Percentiles rank a stretch among this genome's conserved stretches.
These are phyloP conservation scores for Andrena fulva DNA, from an alignment of 2,888 invertebrate genomes.

Conservation along the genomic window DNA sequence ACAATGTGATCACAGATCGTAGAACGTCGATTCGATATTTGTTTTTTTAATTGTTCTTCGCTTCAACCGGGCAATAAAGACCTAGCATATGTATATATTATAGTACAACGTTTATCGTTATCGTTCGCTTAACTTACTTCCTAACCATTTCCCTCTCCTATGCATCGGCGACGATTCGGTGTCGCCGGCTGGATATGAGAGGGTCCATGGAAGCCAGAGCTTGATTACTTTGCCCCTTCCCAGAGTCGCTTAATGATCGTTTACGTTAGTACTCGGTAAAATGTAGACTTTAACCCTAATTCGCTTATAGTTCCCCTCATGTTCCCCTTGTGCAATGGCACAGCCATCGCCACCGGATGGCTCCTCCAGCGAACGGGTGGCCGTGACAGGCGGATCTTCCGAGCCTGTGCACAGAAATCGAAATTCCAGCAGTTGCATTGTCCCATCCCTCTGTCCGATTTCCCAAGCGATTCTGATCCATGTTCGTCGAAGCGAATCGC, in stretches of 20 bases:
- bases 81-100: constrained; percentile 18
- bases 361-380: constrained; percentile 25
- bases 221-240: constrained; percentile 31
- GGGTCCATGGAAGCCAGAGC: constrained; percentile 43
- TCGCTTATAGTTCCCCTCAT: constrained; percentile 27
- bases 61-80: constrained; percentile 45
- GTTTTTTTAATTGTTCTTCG: background rate
- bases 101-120: constrained; percentile 24
- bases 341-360: constrained; percentile 36
- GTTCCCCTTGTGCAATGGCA: constrained; percentile 52
- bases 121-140: constrained; percentile 21
- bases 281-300: constrained; percentile 51
- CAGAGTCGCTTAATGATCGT: constrained; percentile 19
- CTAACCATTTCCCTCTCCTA: background rate
- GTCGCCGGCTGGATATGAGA: constrained; percentile 53
- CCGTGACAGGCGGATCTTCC: constrained; percentile 5
- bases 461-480: background rate
- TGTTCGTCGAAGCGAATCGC: background rate
- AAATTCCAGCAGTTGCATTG: constrained; percentile 4
- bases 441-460: too few species aligned
- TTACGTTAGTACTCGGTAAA: constrained; percentile 41
- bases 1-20: constrained; percentile 69
- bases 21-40: constrained; percentile 46
- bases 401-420: constrained; percentile 20
- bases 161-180: constrained; percentile 17